Evolutionary conservation across 92 coral and sea anemone genomes (phyloP).

Genomic region (Porites lobata): DNA sequence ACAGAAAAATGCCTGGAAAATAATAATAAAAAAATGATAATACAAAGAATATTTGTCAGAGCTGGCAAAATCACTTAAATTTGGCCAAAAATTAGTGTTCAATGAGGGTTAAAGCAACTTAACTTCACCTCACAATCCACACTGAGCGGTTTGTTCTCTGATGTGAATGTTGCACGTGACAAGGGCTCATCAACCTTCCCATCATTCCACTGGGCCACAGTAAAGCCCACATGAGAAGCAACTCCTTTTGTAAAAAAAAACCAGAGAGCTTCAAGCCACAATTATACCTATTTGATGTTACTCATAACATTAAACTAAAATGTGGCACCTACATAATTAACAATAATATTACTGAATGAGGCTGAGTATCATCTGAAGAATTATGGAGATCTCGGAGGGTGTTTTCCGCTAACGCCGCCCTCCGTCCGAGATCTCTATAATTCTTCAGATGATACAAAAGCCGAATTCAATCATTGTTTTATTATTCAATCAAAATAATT

Average conservation of each 20-base stretch:
- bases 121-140: constrained; percentile 89
- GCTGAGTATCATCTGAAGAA: too few relatives aligned
- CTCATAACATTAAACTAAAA: too few relatives aligned
- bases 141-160: constrained; percentile 94
- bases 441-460: too few relatives aligned
- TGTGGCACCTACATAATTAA: too few relatives aligned
- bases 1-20: constrained; percentile 94
- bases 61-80: background rate
- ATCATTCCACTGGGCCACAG: constrained; percentile 97
- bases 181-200: constrained; percentile 69
- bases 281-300: too few relatives aligned
- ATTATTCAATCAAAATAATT: too few relatives aligned
- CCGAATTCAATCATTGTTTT: too few relatives aligned
- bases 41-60: background rate
- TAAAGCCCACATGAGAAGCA: constrained; percentile 81
- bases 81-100: background rate
- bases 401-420: too few relatives aligned
- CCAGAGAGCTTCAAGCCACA: background rate
- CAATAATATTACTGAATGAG: too few relatives aligned
- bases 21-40: background rate
- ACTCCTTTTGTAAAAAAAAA: constrained; percentile 61
- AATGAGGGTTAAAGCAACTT: background rate
- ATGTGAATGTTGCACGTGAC: constrained; percentile 92
- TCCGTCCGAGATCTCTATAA: too few relatives aligned
- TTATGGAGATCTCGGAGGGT: too few relatives aligned